Base-by-base conservation (phyloP, 2,113 vertebrate genomes). In the Ploceus nigricollis region DNA sequence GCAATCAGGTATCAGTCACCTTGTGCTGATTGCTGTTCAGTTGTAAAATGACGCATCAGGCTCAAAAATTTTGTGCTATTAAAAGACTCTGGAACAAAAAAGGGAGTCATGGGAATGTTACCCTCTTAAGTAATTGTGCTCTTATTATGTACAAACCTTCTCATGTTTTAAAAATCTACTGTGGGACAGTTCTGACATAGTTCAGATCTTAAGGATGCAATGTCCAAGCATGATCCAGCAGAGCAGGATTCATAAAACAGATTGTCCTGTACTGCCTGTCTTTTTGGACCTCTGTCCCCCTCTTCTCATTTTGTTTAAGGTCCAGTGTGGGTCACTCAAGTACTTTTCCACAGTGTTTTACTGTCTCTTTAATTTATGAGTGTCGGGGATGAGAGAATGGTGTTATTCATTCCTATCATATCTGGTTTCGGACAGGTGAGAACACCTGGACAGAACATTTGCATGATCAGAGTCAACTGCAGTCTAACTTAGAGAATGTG, bases 11-110 rank as follows among this genome's bases (percentile, higher is more conserved):
- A 40, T 24, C 40, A 21, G 31, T 24, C 45, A 15, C 37, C 25
- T 72, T 83, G 50, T 77, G 45, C 33, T 53, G 33, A 12, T 51
- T 44, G 28, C 48, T 78, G 17, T 31, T 87, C 35, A 27, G 1
- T 28, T 63, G 48, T 87, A 33, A 28, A 93, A 82, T 48, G 30
- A 25, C 0, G 0, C 25, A 22, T 47, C 3, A 3, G 48, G 6
- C 40, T 95, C 11, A 54, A 81, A 78, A 91, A 44, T 22, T 37
- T 39, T 45, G 14, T 76, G 15, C 35, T 88, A 6, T 79, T 91
- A 37, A 75, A 89, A 69, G 31, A 44, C 45, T 47, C 7, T 39
- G 31, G 21, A 90, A 76, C 20, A 35, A 61, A 72, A 48, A 39
- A 69, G 7, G 50, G 27, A 45, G 40, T 33, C 1, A 1, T 39